Base-by-base conservation (phyloP, 2,888 invertebrate genomes). In the Chrysolina haemoptera region DNA sequence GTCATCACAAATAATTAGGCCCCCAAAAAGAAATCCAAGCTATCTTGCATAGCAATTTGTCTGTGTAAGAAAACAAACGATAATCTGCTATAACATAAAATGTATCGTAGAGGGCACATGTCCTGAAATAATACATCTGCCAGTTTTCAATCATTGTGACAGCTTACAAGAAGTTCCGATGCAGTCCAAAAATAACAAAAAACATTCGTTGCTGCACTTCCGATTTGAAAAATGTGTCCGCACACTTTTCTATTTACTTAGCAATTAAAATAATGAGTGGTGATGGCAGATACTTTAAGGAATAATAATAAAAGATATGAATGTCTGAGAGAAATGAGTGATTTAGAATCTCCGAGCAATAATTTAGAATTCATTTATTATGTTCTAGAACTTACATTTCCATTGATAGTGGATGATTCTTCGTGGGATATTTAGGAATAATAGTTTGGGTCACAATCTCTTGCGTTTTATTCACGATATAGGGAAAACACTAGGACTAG, bases 121-220 rank as follows among this genome's bases (percentile, higher is more conserved):
- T 86, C 85, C 85, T 86, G 85, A 87, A 85, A 88, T 87, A 87
- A 86, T 87, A 87, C 87, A 87, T 87, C 87, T 87, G 87, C 84
- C 86, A 84, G 84, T 81, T 85, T 85, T 87, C 87, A 86, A 87
- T 87, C 87, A 86, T 82, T 81, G 79, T 86, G 86, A 86, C 87
- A 85, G 84, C 82, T 82, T 75, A 77, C 78, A 72, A 79, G 76
- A 75, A 79, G 81, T 82, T 83, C 83, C 81, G 78, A 84, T 82
- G 82, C 75, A 73, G 72, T 80, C 85, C 84, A 86, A 85, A 86
- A 86, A 86, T 85, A 86, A 86, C 85, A 86, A 86, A 84, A 84
- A 83, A 82, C 78, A 78, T 76, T 73, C 76, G 74, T 70, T 72
- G 64, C 70, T 74, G 64, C 74, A 77, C 74, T 79, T 81, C 80